Conservation (phyloP, 2,888 invertebrate genomes). For the Opisthograptis luteolata region DNA sequence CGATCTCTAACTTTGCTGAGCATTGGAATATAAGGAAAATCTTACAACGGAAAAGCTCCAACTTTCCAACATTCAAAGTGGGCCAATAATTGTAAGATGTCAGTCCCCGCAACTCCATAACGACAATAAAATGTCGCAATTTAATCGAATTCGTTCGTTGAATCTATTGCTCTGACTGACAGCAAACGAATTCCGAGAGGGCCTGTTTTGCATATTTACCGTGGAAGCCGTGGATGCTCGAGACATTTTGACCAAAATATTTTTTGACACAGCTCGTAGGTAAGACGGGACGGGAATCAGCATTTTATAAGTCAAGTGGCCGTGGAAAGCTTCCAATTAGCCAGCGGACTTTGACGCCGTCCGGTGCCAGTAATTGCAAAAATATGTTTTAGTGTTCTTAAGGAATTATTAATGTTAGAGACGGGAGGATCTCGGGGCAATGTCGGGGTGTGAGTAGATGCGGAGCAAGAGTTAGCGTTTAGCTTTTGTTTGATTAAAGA, state of each 20-base stretch:
- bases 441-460: slow-evolving; percentile 41
- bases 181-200: slow-evolving; percentile 32
- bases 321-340: slow-evolving; percentile 79
- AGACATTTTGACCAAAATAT: slow-evolving; percentile 53
- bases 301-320: slow-evolving; percentile 75
- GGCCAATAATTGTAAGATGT: slow-evolving; percentile 19
- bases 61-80: slow-evolving; percentile 8
- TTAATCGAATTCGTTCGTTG: slow-evolving; percentile 35
- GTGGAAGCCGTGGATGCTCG: slow-evolving; percentile 47
- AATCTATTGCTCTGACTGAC: slow-evolving; percentile 33
- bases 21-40: slow-evolving; percentile 13
- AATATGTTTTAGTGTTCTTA: slow-evolving; percentile 68
- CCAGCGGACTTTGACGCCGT: slow-evolving; percentile 72
- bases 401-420: slow-evolving; percentile 64
- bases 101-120: slow-evolving; percentile 26
- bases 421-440: slow-evolving; percentile 41
- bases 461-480: slow-evolving; percentile 49
- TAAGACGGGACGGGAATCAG: slow-evolving; percentile 43
- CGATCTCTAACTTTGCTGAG: slow-evolving; percentile 14
- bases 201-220: slow-evolving; percentile 49
- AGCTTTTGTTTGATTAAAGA: slow-evolving; percentile 69
- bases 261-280: slow-evolving; percentile 61
- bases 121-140: slow-evolving; percentile 32
- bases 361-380: slow-evolving; percentile 68
- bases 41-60: slow-evolving; percentile 11